Conservation (phyloP, 2,888 invertebrate species). For the Dexiosoma caninum region DNA sequence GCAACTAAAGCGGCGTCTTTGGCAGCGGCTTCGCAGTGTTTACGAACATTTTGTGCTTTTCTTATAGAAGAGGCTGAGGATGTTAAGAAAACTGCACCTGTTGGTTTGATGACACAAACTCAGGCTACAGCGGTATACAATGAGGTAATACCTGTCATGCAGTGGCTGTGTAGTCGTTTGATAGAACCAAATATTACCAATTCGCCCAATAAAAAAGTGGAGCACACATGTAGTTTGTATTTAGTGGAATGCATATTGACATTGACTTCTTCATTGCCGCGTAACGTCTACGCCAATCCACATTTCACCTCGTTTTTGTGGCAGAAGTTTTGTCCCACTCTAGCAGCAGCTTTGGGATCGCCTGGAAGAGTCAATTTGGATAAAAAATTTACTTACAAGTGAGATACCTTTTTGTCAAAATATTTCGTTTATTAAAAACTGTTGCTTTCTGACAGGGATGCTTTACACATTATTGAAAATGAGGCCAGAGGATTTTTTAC, state of each 20-base stretch:
- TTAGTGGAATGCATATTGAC: conserved; percentile 92
- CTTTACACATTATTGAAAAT: conserved; percentile 77
- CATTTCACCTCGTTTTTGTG: conserved; percentile 93
- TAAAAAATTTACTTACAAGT: conserved; percentile 86
- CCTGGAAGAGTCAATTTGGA: conserved; percentile 85
- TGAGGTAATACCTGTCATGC: conserved; percentile 93
- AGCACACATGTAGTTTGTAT: conserved; percentile 81
- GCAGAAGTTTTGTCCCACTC: conserved; percentile 94
- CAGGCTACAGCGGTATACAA: conserved; percentile 90
- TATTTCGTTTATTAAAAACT: neutral
- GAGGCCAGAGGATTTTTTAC: conserved; percentile 78
- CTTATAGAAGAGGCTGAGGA: conserved; percentile 81
- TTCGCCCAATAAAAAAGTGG: conserved; percentile 76
- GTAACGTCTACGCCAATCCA: conserved; percentile 88
- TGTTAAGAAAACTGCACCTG: conserved; percentile 80
- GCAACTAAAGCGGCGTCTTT: conserved; percentile 91
- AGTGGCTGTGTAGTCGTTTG: conserved; percentile 90
- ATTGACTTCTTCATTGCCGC: conserved; percentile 88
- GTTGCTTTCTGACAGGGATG: conserved; percentile 70
- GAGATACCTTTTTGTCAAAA: conserved; percentile 66
- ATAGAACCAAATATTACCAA: conserved; percentile 84
- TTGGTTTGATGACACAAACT: conserved; percentile 79
- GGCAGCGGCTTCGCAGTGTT: conserved; percentile 92
- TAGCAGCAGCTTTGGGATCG: conserved; percentile 92
- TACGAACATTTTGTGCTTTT: conserved; percentile 90